phyloP scores from a whole-genome alignment of 1,140 invertebrate genomes.

The Trachymyrmex cornetzi region DNA sequence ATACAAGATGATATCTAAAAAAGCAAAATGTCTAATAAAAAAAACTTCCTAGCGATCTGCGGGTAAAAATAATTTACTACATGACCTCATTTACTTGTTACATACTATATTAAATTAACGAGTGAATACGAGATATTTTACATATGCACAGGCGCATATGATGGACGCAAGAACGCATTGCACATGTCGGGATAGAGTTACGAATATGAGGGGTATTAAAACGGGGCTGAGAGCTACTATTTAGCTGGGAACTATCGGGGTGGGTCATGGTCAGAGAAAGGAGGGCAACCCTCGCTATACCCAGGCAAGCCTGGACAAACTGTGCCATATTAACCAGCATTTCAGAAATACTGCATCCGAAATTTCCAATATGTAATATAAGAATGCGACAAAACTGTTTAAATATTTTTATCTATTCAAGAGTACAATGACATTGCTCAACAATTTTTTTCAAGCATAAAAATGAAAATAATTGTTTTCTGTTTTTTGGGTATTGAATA shows the following conservation, averaged over 20 bases:
- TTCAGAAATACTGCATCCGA: neutral
- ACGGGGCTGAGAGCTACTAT: slow-evolving; percentile 51
- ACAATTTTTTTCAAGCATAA: no score
- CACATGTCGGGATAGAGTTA: slow-evolving; percentile 4
- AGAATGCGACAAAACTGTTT: neutral
- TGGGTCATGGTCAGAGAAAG: slow-evolving; percentile 85
- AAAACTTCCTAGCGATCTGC: neutral
- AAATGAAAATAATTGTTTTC: no score
- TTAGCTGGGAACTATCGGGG: slow-evolving; percentile 68
- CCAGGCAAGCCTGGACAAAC: slow-evolving; percentile 47
- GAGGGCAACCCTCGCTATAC: slow-evolving; percentile 77
- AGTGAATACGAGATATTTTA: slow-evolving; percentile 50
- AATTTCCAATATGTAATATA: neutral
- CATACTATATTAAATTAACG: slow-evolving; percentile 69
- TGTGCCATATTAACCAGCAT: neutral
- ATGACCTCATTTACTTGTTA: slow-evolving; percentile 86
- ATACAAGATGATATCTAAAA: neutral
- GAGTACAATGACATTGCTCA: neutral
- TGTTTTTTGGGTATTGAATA: no score
- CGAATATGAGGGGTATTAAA: slow-evolving; percentile 39
- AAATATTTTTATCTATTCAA: neutral
- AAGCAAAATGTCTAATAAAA: neutral
- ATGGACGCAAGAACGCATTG: neutral
- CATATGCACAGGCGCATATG: slow-evolving; percentile 29
- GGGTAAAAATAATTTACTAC: slow-evolving; percentile 69